phyloP scores from a whole-genome alignment of 2,797 vertebrate genomes.

The Sarcoramphus papa region DNA sequence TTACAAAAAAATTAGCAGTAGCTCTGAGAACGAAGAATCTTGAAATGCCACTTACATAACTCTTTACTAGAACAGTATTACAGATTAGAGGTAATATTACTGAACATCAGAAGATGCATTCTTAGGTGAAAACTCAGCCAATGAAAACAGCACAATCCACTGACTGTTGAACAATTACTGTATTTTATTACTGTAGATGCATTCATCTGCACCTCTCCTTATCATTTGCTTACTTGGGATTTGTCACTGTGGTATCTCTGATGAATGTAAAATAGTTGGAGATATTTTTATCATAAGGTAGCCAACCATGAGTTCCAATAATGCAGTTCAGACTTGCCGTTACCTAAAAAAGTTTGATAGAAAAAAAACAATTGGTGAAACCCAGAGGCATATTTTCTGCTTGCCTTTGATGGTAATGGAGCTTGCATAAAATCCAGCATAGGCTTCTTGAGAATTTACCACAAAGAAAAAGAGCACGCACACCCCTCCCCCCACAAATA shows the following conservation, averaged over 20 bases:
- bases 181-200: not conserved
- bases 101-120: not conserved
- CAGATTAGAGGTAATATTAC: not conserved
- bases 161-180: not conserved
- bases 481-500: accelerated
- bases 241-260: constrained; percentile 91
- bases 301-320: constrained; percentile 92
- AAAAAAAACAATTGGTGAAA: not conserved
- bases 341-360: constrained; percentile 72
- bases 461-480: not conserved
- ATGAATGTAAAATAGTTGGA: constrained; percentile 99
- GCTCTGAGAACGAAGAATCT: not conserved
- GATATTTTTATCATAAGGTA: constrained; percentile 93
- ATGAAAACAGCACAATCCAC: not conserved
- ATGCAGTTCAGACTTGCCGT: constrained; percentile 87
- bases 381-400: not conserved
- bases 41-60: not conserved
- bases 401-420: not conserved
- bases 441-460: not conserved
- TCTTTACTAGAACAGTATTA: not conserved
- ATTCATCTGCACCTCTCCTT: not conserved
- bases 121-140: not conserved
- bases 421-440: not conserved
- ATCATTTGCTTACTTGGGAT: constrained; percentile 84
- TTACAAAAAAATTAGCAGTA: not conserved